Percentiles rank a stretch among this genome's conserved stretches.
Conservation (phyloP, 2,113 vertebrate genomes). For the Actenoides hombroni region DNA sequence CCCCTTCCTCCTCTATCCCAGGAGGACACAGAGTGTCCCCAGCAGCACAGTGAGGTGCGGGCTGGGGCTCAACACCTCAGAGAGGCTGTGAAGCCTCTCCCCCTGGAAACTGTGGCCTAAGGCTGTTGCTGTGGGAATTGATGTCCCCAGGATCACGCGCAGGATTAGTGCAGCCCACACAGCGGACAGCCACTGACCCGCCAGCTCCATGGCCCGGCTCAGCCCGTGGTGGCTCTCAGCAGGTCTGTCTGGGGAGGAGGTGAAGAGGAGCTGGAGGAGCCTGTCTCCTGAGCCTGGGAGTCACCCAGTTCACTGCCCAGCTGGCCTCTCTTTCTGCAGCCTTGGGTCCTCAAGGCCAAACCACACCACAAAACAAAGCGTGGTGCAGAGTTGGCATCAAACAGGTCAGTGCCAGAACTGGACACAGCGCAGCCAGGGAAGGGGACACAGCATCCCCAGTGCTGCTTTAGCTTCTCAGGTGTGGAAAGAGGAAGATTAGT, state of each 20-base stretch:
- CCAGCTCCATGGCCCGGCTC: neutral
- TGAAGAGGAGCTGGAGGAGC: neutral
- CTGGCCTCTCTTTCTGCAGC: neutral
- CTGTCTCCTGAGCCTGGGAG: neutral
- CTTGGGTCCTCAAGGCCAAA: rapidly evolving
- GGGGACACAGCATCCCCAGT: rapidly evolving
- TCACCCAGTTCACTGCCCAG: neutral
- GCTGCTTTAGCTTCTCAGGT: neutral
- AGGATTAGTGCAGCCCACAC: neutral
- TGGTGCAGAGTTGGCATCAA: neutral
- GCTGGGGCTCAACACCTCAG: neutral
- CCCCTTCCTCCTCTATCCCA: neutral
- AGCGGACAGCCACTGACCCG: rapidly evolving
- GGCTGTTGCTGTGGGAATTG: neutral
- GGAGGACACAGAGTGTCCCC: rapidly evolving
- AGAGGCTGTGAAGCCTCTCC: neutral
- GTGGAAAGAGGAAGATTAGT: neutral
- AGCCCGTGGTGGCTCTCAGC: neutral
- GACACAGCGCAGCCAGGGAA: neutral
- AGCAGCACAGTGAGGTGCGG: rapidly evolving
- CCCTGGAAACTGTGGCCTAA: rapidly evolving
- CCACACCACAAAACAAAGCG: rapidly evolving
- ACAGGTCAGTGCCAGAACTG: rapidly evolving
- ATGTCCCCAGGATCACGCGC: rapidly evolving
- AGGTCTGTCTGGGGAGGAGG: rapidly evolving